phyloP scores from a whole-genome alignment of 1,140 invertebrate species.

The Oryctes rhinoceros region DNA sequence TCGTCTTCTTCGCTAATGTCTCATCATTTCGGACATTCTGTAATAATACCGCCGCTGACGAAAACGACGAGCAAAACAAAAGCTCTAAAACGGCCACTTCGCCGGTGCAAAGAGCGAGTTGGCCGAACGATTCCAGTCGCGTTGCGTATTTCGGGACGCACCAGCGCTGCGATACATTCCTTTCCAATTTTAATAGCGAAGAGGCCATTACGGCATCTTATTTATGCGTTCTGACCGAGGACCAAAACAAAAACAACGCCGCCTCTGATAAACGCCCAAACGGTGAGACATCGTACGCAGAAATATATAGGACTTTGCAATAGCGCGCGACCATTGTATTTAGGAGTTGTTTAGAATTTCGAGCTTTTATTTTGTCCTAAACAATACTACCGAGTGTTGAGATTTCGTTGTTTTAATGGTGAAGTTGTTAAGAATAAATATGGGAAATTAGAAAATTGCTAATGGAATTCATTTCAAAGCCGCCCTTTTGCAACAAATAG shows the following conservation, averaged over 20 bases:
- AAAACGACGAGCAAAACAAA: neutral
- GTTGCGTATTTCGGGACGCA: conserved; percentile 1
- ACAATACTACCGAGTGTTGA: too few species aligned
- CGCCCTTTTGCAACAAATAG: too few species aligned
- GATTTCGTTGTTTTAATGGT: too few species aligned
- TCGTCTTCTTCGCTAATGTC: neutral
- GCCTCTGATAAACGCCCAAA: neutral
- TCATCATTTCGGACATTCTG: neutral
- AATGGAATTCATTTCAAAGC: too few species aligned
- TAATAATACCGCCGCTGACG: neutral
- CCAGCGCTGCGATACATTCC: neutral
- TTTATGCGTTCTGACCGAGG: neutral
- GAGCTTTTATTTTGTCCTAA: too few species aligned
- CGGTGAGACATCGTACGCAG: neutral
- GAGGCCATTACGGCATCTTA: conserved; percentile 3
- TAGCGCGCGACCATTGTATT: too few species aligned
- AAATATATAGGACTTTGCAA: neutral
- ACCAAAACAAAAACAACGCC: conserved; percentile 13
- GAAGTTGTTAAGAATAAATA: too few species aligned
- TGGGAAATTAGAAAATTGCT: too few species aligned
- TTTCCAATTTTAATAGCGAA: conserved; percentile 19
- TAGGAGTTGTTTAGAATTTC: too few species aligned
- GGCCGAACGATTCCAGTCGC: neutral
- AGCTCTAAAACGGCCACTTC: too few species aligned
- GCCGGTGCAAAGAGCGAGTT: too few species aligned